Evolutionary conservation across 2,888 invertebrate genomes (phyloP).

Genomic region (Orthosia cruda): DNA sequence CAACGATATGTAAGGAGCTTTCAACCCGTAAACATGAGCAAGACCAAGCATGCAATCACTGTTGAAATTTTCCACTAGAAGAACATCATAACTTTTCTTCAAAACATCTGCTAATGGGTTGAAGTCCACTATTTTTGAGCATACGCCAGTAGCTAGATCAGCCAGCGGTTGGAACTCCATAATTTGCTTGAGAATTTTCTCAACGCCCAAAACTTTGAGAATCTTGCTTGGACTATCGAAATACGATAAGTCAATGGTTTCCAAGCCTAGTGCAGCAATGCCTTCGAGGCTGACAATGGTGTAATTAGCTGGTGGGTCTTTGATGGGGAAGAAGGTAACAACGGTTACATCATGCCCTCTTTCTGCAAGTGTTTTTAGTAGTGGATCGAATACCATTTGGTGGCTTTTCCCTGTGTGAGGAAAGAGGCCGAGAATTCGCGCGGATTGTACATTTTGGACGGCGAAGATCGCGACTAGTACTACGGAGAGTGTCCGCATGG

Average conservation of each 20-base stretch:
- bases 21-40: constrained; percentile 88
- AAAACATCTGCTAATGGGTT: constrained; percentile 82
- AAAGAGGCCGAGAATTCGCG: constrained; percentile 92
- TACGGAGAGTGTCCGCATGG: constrained; percentile 78
- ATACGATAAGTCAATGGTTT: constrained; percentile 78
- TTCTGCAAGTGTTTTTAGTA: constrained; percentile 90
- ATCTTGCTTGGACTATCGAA: constrained; percentile 77
- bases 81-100: constrained; percentile 92
- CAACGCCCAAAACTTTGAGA: constrained; percentile 75
- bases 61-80: constrained; percentile 93
- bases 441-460: constrained; percentile 77
- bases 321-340: constrained; percentile 91
- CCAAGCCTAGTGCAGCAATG: constrained; percentile 81
- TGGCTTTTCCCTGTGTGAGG: constrained; percentile 93
- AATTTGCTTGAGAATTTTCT: constrained; percentile 76
- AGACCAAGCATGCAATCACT: constrained; percentile 93
- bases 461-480: constrained; percentile 73
- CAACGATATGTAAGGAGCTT: constrained; percentile 91
- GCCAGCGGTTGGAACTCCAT: constrained; percentile 79
- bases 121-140: constrained; percentile 83
- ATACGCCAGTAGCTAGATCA: constrained; percentile 82
- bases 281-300: constrained; percentile 87
- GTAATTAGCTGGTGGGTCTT: constrained; percentile 86
- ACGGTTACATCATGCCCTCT: constrained; percentile 93
- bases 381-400: constrained; percentile 92